Base-by-base conservation (phyloP, 2,113 vertebrate genomes). In the Panthera leo region DNA sequence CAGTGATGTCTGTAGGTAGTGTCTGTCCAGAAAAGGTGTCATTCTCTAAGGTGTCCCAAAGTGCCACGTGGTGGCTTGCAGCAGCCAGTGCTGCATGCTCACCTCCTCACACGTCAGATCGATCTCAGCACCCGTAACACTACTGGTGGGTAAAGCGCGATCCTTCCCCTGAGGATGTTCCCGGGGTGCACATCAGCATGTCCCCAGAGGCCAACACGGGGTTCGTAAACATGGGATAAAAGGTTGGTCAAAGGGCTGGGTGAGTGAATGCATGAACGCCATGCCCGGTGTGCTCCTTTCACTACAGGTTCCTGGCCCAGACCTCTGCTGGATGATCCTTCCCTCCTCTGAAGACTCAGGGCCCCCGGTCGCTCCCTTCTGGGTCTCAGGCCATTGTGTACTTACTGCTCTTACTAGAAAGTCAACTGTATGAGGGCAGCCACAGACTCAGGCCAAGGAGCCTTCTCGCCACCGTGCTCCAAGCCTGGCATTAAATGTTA, bases 301-400 rank as follows among this genome's bases (percentile, higher is more conserved):
- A 11, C 14, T 13, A 23, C 7, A 10, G 5, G 25, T 21, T 48
- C 31, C 39, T 13, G 23, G 51, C 29, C 13, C 31, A 23, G n/a
- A 14, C 21, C 7, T 85, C 86, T 51, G 21, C 89, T 25, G 36
- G 55, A 5, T 19, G 27, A 70, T 5, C 15, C 7, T 19, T 48
- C 4, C 36, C 7, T 61, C 16, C n/a, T 75, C 85, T 31, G 68
- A 63, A 75, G 36, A 18, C 48, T 34, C 78, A n/a, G 55, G 55
- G 53, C 9, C 8, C 36, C 7, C 1, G 0, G 11, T 12, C 18
- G 23, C n/a, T 36, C 83, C 23, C 7, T 23, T 10, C 4, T 34
- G 25, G 14, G 7, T 73, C 85, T 92, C 7, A 9, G 23, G 29
- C 29, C 34, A 91, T 2, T 27, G 25, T 18, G 2, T 4, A 39